phyloP scores from a whole-genome alignment of 1,140 invertebrate genomes.

The Protaetia brevitarsis region DNA sequence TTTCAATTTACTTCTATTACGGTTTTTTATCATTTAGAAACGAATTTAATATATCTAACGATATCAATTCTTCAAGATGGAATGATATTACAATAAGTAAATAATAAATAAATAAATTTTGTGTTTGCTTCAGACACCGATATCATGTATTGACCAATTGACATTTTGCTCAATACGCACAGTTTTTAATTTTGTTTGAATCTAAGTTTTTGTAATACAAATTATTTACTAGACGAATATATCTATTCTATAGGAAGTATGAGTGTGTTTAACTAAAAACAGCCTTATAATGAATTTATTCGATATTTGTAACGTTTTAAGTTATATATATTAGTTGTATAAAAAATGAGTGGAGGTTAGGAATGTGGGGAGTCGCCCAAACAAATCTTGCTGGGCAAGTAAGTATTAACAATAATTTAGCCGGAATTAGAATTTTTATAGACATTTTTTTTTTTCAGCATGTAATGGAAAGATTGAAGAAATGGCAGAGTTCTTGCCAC shows the following conservation, averaged over 20 bases:
- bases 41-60: too few species aligned
- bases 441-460: slow-evolving; percentile 3
- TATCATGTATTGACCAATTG: too few species aligned
- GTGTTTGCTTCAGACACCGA: too few species aligned
- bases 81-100: too few species aligned
- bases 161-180: too few species aligned
- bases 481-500: slow-evolving; percentile 75
- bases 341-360: slow-evolving; percentile 46
- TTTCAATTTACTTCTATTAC: too few species aligned
- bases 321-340: neutral
- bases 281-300: neutral
- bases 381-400: slow-evolving; percentile 40
- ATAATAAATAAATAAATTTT: too few species aligned
- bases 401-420: slow-evolving; percentile 24
- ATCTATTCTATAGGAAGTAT: neutral
- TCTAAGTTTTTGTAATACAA: too few species aligned
- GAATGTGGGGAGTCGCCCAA: slow-evolving; percentile 43
- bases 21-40: too few species aligned
- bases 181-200: too few species aligned
- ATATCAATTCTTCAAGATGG: too few species aligned
- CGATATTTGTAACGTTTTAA: neutral
- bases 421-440: neutral
- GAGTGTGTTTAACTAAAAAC: neutral
- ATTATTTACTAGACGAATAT: too few species aligned
- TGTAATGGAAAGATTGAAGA: slow-evolving; percentile 28